Evolutionary conservation across 1,140 invertebrate genomes (phyloP).

Genomic region (Latrodectus geometricus): DNA sequence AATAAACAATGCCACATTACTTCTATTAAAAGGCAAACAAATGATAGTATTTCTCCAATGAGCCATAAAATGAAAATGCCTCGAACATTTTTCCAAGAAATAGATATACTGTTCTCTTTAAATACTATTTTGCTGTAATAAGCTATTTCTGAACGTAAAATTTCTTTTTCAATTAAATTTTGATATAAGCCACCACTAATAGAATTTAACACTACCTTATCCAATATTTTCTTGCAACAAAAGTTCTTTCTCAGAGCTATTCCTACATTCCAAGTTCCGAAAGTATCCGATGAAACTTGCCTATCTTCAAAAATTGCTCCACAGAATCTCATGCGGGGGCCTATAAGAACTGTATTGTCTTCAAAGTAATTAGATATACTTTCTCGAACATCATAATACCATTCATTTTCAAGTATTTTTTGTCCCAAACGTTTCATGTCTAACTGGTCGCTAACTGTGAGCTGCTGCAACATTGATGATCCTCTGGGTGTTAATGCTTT

Average conservation of each 20-base stretch:
- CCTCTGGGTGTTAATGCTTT: not conserved
- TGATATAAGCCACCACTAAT: constrained; percentile 5
- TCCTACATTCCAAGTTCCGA: constrained; percentile 12
- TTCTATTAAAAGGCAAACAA: not conserved
- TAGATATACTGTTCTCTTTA: not conserved
- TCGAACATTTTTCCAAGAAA: not conserved
- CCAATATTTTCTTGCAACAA: constrained; percentile 5
- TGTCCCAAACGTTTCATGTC: not conserved
- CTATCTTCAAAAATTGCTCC: not conserved
- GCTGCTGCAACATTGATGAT: not conserved
- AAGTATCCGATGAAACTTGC: constrained; percentile 1
- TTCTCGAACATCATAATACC: constrained; percentile 21
- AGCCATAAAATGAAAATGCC: not conserved
- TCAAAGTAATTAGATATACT: constrained; percentile 8
- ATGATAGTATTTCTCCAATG: not conserved
- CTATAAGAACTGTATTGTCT: not conserved
- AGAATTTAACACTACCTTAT: not conserved
- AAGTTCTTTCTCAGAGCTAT: not conserved
- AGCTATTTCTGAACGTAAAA: not conserved
- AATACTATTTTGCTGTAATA: not conserved
- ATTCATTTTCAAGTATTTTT: not conserved
- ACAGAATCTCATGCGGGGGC: not conserved
- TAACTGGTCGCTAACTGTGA: not conserved
- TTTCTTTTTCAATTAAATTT: constrained; percentile 9
- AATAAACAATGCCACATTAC: not conserved